Evolutionary conservation across 2,113 vertebrate genomes (phyloP).

Genomic region (Hymenochirus boettgeri): DNA sequence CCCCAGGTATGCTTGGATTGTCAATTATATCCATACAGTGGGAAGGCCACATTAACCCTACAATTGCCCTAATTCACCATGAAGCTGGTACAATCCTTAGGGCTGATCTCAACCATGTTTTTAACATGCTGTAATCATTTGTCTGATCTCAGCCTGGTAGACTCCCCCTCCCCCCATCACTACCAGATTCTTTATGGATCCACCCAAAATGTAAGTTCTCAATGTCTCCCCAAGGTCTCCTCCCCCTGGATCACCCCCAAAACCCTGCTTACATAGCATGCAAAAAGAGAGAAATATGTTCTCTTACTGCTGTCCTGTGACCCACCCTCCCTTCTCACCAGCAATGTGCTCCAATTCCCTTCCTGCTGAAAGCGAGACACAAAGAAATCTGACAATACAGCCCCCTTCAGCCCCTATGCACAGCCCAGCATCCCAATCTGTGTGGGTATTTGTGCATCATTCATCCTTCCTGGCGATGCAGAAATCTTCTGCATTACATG

Average conservation of each 20-base stretch:
- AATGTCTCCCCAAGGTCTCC: slow-evolving; percentile 40
- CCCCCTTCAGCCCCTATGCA: slow-evolving; percentile 17
- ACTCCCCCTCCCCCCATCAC: background rate
- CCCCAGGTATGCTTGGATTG: background rate
- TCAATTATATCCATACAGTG: slow-evolving; percentile 3
- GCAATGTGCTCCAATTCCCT: slow-evolving; percentile 29
- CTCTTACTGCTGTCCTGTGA: slow-evolving; percentile 13
- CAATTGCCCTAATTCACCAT: background rate
- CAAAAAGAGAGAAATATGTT: slow-evolving; percentile 2
- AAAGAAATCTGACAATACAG: slow-evolving; percentile 27
- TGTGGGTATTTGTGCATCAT: background rate
- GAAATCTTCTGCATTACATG: background rate
- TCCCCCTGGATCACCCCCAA: slow-evolving; percentile 29
- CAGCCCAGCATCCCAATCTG: slow-evolving; percentile 16
- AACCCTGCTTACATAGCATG: slow-evolving; percentile 30
- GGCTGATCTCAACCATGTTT: slow-evolving; percentile 35
- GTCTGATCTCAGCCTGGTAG: slow-evolving; percentile 30
- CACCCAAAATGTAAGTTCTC: slow-evolving; percentile 38
- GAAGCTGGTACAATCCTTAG: slow-evolving; percentile 13
- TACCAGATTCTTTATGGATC: slow-evolving; percentile 15
- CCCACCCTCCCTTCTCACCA: slow-evolving; percentile 29
- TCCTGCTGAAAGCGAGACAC: slow-evolving; percentile 26
- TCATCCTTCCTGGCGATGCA: slow-evolving; percentile 14
- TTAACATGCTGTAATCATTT: slow-evolving; percentile 39
- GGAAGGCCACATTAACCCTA: slow-evolving; percentile 3